Evolutionary conservation across 2,113 vertebrate genomes (phyloP), one percentile per base, ranked within the genome.

Genomic region (Poeciliopsis prolifica): DNA sequence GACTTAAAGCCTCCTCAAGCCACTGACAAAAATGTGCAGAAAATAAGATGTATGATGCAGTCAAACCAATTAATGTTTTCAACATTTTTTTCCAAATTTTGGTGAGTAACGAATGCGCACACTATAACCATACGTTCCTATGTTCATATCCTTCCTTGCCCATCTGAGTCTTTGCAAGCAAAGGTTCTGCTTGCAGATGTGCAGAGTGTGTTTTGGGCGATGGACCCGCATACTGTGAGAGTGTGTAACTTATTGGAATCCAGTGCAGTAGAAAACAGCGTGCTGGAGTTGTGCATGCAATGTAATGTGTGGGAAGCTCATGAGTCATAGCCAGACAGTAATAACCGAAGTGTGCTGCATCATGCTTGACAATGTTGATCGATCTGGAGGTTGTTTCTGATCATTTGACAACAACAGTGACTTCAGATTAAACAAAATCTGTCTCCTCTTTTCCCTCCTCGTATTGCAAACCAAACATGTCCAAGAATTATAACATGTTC

Each of bases 281-380:
- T 62, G 66, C 67, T 62, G 78, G 79, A 80, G 40, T 68, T 73
- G 77, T 83, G 81, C 79, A 73, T 76, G 74, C 78, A 78, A 15
- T 44, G 48, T 83, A 61, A 69, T 60, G 78, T 85, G 85, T 90
- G 92, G 89, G 90, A 90, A 88, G 89, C 79, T 29, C 1, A 30
- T 90, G 91, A 93, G 85, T 92, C 91, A 93, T 89, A 86, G 63
- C 77, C 65, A 88, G 74, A 93, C 71, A 72, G 69, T 19, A 72
- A 70, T 78, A 82, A 81, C 63, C 12, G 48, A 87, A 78, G 83
- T 69, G 68, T 85, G 90, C 89, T 88, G 89, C 82, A 90, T 93
- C 92, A 91, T 84, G 83, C 79, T 87, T 83, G 79, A 88, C 83
- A 70, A 29, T 63, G 68, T 74, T 61, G 69, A 88, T 86, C 84